Evolutionary conservation across 2,888 invertebrate species (phyloP).

Genomic region (Tupiocoris notatus): DNA sequence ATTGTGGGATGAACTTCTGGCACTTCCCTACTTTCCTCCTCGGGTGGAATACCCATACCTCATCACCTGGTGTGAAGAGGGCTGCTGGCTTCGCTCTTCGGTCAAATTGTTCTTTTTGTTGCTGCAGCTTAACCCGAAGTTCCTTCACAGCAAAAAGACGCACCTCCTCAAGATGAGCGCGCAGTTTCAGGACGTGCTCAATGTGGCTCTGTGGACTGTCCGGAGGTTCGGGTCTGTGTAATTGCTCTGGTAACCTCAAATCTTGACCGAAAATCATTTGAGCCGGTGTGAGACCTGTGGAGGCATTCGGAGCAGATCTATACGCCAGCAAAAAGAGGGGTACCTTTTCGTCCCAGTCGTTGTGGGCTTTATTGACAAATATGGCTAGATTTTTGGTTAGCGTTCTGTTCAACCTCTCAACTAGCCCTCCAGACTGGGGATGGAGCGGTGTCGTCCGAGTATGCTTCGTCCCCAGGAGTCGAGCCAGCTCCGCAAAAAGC

Average conservation of each 20-base stretch:
- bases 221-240: background rate
- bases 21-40: background rate
- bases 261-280: background rate
- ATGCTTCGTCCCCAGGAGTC: background rate
- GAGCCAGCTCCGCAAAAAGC: background rate
- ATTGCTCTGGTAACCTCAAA: background rate
- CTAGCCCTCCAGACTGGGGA: constrained; percentile 10
- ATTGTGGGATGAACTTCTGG: background rate
- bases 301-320: background rate
- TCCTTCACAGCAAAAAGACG: background rate
- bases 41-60: constrained; percentile 1
- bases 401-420: background rate
- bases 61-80: background rate
- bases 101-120: background rate
- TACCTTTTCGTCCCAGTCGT: constrained; percentile 4
- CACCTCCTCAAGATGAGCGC: background rate
- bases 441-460: constrained; percentile 3
- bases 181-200: background rate
- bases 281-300: background rate
- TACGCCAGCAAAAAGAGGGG: constrained; percentile 10
- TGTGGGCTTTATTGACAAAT: background rate
- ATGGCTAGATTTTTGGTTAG: background rate
- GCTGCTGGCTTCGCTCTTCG: background rate
- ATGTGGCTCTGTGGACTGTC: background rate
- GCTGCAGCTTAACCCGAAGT: background rate